Conservation (phyloP, 2,797 vertebrate species). For the Spondyliosoma cantharus region DNA sequence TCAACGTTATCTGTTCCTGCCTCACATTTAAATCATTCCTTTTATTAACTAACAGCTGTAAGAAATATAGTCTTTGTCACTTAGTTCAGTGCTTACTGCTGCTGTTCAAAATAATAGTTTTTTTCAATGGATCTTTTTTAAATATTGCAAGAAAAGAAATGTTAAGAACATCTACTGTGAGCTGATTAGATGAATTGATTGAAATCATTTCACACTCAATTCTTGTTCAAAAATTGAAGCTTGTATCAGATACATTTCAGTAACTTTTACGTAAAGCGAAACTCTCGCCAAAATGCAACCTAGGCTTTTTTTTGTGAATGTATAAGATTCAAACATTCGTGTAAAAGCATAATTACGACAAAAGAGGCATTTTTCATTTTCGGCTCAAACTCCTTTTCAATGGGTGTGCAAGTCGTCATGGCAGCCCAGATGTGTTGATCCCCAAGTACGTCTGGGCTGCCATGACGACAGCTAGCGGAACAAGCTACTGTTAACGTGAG, state of each 20-base stretch:
- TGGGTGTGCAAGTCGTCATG: too few species aligned
- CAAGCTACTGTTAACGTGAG: too few species aligned
- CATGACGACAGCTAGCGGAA: too few species aligned
- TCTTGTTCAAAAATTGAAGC: not conserved
- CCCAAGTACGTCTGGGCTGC: too few species aligned
- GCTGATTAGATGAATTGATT: not conserved
- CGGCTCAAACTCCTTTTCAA: too few species aligned
- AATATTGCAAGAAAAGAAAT: not conserved
- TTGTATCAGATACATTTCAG: not conserved
- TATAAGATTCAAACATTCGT: too few species aligned
- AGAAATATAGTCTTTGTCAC: not conserved
- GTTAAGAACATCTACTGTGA: not conserved
- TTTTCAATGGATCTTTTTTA: not conserved
- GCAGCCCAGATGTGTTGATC: too few species aligned
- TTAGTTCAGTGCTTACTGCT: conserved; percentile 1
- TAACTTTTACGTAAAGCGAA: not conserved
- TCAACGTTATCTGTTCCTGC: not conserved
- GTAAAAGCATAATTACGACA: too few species aligned
- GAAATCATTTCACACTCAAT: not conserved
- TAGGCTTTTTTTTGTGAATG: too few species aligned
- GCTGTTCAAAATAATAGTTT: not conserved
- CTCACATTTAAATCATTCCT: not conserved
- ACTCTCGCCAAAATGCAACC: too few species aligned
- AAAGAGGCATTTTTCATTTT: too few species aligned
- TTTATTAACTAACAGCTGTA: not conserved